Conservation (phyloP, 2,888 invertebrate genomes). For the Tineola bisselliella region DNA sequence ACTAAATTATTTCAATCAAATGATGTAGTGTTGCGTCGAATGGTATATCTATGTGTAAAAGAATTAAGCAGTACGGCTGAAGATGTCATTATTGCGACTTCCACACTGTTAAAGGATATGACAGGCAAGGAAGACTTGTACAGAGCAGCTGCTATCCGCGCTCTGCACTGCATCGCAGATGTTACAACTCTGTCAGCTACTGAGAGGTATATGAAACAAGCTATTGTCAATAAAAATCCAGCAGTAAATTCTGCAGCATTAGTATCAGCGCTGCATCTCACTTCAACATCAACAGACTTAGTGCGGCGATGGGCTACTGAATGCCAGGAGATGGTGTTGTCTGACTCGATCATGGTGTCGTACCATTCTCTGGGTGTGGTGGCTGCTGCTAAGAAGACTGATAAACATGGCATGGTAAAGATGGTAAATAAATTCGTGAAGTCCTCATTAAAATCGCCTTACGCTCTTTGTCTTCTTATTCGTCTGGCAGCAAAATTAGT, state of each 20-base stretch:
- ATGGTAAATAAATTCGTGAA: constrained; percentile 89
- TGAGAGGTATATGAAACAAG: constrained; percentile 99
- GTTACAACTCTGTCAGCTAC: constrained; percentile 94
- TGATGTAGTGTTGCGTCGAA: constrained; percentile 91
- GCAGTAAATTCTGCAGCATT: constrained; percentile 97
- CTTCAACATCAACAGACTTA: constrained; percentile 85
- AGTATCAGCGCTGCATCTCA: constrained; percentile 87
- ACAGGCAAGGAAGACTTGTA: constrained; percentile 95
- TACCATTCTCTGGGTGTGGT: constrained; percentile 97
- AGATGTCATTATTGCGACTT: constrained; percentile 99
- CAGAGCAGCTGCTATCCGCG: constrained; percentile 92
- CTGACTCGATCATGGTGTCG: constrained; percentile 85
- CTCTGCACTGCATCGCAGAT: constrained; percentile 97
- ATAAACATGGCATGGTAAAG: constrained; percentile 95
- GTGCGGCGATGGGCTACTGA: constrained; percentile 99
- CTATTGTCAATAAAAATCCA: constrained; percentile 95
- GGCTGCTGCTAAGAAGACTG: constrained; percentile 92
- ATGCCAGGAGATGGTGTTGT: constrained; percentile 74
- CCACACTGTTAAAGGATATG: constrained; percentile 97
- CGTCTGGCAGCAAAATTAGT: constrained; percentile 94
- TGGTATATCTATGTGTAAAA: constrained; percentile 97
- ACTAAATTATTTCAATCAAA: constrained; percentile 98
- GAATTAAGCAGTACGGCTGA: constrained; percentile 94
- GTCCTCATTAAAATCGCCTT: constrained; percentile 89
- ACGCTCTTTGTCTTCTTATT: constrained; percentile 94